These are phyloP conservation scores for Tillus elongatus DNA, from an alignment of 2,888 invertebrate genomes.

Conservation along the genomic window DNA sequence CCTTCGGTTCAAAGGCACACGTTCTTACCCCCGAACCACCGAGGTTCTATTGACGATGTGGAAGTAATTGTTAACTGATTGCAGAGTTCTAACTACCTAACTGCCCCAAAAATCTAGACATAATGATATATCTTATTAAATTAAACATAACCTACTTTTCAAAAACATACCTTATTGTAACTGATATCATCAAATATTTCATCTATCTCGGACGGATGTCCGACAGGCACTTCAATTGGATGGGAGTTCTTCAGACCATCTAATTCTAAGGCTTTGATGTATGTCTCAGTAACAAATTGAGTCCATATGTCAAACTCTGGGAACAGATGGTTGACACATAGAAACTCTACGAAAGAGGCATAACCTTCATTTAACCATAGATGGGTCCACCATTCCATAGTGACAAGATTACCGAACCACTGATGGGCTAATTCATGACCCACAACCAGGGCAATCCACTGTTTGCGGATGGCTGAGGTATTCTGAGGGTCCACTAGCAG, in stretches of 20 bases:
- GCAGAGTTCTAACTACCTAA: no score
- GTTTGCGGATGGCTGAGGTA: conserved; percentile 74
- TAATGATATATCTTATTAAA: no score
- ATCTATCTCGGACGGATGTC: conserved; percentile 90
- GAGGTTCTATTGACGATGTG: no score
- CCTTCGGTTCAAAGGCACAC: no score
- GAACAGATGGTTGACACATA: conserved; percentile 86
- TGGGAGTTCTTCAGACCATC: conserved; percentile 88
- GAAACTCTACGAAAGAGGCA: conserved; percentile 90
- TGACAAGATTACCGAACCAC: conserved; percentile 97
- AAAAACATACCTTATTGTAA: conserved; percentile 94
- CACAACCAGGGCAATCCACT: conserved; percentile 80
- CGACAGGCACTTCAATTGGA: conserved; percentile 92
- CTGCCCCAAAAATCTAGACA: no score
- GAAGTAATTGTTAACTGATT: no score
- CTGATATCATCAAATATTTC: conserved; percentile 98
- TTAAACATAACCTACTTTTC: no score
- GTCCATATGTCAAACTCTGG: conserved; percentile 97
- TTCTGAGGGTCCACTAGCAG: conserved; percentile 84
- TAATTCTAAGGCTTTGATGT: conserved; percentile 74
- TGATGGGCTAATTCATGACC: conserved; percentile 94
- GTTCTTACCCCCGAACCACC: no score
- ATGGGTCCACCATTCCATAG: conserved; percentile 99
- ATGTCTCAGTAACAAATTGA: conserved; percentile 86
- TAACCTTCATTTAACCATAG: conserved; percentile 86